Evolutionary conservation across 2,113 vertebrate species (phyloP).

Genomic region (Psettodes erumei): DNA sequence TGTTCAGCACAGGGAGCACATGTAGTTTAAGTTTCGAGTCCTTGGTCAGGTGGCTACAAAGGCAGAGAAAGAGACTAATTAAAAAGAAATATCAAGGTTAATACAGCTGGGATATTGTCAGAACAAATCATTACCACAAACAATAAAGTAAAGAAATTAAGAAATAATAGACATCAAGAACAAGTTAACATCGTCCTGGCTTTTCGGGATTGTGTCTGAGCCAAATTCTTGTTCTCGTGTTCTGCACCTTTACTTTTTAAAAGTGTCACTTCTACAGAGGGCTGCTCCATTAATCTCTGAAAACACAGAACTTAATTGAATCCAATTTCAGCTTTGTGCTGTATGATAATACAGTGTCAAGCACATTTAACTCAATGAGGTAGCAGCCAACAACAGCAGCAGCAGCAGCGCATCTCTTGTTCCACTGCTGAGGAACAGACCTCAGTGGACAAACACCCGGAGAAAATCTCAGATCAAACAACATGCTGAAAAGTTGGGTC

Average conservation of each 20-base stretch:
- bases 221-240: neutral
- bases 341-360: conserved; percentile 2
- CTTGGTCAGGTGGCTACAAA: conserved; percentile 12
- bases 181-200: neutral
- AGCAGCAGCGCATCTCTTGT: conserved; percentile 19
- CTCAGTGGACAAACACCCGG: conserved; percentile 57
- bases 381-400: neutral
- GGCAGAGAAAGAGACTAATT: conserved; percentile 23
- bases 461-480: conserved; percentile 77
- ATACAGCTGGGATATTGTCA: neutral
- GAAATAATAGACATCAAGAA: neutral
- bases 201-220: neutral
- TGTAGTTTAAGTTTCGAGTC: conserved; percentile 8
- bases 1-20: neutral
- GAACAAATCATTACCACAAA: neutral
- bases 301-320: neutral
- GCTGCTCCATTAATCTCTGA: neutral
- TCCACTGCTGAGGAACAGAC: conserved; percentile 31
- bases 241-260: neutral
- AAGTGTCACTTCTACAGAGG: neutral
- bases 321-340: conserved; percentile 2
- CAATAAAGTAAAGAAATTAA: neutral
- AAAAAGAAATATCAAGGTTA: conserved; percentile 20
- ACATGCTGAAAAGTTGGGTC: conserved; percentile 69
- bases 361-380: neutral